Percentiles rank a stretch among this genome's conserved stretches.
Evolutionary conservation across 2,113 vertebrate genomes (phyloP).

Genomic region (Labrus mixtus): DNA sequence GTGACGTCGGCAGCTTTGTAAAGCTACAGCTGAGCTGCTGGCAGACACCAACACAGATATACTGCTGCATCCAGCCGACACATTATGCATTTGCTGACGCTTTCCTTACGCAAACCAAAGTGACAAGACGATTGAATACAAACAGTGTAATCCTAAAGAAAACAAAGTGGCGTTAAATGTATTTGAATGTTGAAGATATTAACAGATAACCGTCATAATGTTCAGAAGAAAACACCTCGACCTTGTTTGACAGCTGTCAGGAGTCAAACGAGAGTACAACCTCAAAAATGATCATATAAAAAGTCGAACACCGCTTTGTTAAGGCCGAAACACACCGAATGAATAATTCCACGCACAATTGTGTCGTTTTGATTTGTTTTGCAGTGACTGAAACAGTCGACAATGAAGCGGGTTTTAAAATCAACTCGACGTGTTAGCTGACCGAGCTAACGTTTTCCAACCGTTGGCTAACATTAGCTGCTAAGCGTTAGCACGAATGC

Average conservation of each 20-base stretch:
- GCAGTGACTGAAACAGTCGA: not conserved
- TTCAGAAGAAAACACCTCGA: constrained; percentile 56
- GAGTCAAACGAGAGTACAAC: constrained; percentile 75
- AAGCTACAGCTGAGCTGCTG: constrained; percentile 76
- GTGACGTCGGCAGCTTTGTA: constrained; percentile 80
- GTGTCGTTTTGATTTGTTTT: not conserved
- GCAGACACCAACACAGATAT: constrained; percentile 60
- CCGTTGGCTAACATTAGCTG: constrained; percentile 68
- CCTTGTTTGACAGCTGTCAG: constrained; percentile 81
- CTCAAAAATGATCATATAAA: constrained; percentile 78
- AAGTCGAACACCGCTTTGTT: constrained; percentile 65
- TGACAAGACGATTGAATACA: constrained; percentile 39
- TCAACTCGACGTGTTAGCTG: constrained; percentile 50
- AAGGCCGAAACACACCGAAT: not conserved
- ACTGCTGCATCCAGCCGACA: constrained; percentile 54
- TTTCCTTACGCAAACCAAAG: constrained; percentile 32
- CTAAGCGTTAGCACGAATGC: constrained; percentile 63
- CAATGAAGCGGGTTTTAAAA: constrained; percentile 13
- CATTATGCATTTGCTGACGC: constrained; percentile 49
- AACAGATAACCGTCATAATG: constrained; percentile 18
- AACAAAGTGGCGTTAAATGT: not conserved
- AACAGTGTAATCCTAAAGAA: not conserved
- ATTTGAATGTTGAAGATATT: not conserved
- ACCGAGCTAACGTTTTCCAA: constrained; percentile 61
- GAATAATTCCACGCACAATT: not conserved